Evolutionary conservation across 2,797 vertebrate species (phyloP).

Genomic region (Borostomias antarcticus): DNA sequence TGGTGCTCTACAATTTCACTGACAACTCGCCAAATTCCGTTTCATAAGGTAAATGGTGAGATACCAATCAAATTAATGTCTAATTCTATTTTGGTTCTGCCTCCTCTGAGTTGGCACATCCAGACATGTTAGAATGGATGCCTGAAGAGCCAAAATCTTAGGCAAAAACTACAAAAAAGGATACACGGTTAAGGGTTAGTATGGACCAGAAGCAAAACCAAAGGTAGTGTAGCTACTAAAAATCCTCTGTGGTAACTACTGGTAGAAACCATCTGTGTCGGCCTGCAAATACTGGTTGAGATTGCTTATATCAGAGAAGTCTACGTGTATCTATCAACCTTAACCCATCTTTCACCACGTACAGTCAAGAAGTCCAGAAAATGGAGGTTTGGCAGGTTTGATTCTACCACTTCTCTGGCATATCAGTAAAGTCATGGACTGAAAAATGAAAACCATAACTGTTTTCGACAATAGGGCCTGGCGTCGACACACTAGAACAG

Average conservation of each 20-base stretch:
- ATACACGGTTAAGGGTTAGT: constrained; percentile 65
- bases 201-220: constrained; percentile 66
- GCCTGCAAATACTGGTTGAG: not conserved
- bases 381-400: too few relatives aligned
- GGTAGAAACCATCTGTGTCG: not conserved
- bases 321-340: not conserved
- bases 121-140: constrained; percentile 69
- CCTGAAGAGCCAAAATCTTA: constrained; percentile 70
- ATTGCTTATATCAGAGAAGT: not conserved
- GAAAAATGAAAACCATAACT: not conserved
- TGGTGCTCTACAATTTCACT: constrained; percentile 19
- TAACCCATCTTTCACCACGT: not conserved
- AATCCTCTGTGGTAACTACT: not conserved
- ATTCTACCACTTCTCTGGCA: not conserved
- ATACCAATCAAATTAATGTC: not conserved
- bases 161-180: constrained; percentile 61
- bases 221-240: constrained; percentile 53
- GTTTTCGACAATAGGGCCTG: constrained; percentile 3
- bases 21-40: constrained; percentile 14
- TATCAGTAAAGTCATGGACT: not conserved
- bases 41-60: not conserved
- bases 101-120: constrained; percentile 69
- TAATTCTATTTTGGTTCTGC: constrained; percentile 44
- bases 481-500: not conserved
- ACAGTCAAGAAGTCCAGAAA: not conserved